phyloP scores from a whole-genome alignment of 1,140 invertebrate species.

The Drosophila persimilis region DNA sequence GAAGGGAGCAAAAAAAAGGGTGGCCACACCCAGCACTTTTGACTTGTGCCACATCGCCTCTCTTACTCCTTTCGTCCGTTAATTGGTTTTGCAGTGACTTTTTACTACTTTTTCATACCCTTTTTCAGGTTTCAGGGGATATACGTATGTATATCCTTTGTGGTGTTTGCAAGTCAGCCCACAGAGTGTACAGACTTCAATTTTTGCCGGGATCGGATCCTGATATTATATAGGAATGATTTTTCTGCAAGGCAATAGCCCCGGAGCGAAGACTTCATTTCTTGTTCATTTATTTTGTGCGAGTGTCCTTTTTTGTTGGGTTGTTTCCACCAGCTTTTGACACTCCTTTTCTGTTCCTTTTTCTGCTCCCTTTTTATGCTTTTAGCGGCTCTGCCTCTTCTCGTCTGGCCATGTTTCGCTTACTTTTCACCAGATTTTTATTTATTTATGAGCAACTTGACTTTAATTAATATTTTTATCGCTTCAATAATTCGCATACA shows the following conservation, averaged over 20 bases:
- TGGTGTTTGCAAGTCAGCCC: no score
- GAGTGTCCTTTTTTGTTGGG: neutral
- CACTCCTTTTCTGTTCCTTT: neutral
- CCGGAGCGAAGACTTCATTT: no score
- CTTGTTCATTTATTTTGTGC: neutral
- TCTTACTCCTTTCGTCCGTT: conserved; percentile 33
- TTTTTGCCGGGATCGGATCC: no score
- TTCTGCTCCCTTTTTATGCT: conserved; percentile 3
- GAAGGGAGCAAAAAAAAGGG: no score
- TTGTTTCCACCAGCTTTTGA: no score
- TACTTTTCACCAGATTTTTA: conserved; percentile 64
- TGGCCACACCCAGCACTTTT: neutral
- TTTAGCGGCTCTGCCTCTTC: conserved; percentile 3
- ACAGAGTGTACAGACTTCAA: no score
- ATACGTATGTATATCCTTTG: no score
- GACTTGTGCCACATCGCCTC: conserved; percentile 20
- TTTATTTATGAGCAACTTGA: conserved; percentile 77
- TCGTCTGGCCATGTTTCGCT: conserved; percentile 32
- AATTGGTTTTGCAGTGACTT: conserved; percentile 42
- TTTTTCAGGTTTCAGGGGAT: no score
- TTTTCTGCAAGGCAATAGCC: no score
- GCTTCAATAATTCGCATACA: conserved; percentile 74
- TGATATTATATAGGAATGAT: no score
- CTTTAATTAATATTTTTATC: conserved; percentile 82
- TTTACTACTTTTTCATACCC: conserved; percentile 12